Evolutionary conservation across 2,797 vertebrate species (phyloP).

Genomic region (Diceros bicornis): DNA sequence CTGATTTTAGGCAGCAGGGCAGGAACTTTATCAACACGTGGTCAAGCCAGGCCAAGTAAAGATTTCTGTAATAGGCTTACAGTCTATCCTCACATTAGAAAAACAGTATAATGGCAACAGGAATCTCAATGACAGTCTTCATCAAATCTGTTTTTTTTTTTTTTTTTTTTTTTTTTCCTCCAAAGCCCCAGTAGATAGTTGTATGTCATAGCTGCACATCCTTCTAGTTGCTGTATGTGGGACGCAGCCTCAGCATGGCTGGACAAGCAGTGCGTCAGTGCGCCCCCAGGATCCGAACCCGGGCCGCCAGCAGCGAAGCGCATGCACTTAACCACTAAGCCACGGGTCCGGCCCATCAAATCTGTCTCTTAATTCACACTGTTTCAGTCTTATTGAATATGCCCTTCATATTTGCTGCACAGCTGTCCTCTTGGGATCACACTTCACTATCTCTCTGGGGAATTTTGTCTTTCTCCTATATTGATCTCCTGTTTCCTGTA

Average conservation of each 20-base stretch:
- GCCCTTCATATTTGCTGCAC: background rate
- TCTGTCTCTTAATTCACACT: constrained; percentile 10
- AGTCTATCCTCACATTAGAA: background rate
- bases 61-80: background rate
- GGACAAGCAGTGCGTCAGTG: too few relatives aligned
- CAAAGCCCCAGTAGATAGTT: too few relatives aligned
- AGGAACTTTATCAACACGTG: background rate
- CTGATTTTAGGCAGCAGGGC: background rate
- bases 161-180: too few relatives aligned
- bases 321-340: too few relatives aligned
- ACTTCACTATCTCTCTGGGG: background rate
- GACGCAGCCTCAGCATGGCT: too few relatives aligned
- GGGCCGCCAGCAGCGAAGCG: too few relatives aligned
- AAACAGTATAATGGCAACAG: background rate
- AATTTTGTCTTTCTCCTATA: constrained; percentile 7
- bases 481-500: background rate
- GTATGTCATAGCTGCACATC: too few relatives aligned
- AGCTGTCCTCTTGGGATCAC: background rate
- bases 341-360: background rate
- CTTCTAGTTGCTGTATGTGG: too few relatives aligned
- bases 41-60: background rate
- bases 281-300: too few relatives aligned
- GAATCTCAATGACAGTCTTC: background rate
- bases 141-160: background rate
- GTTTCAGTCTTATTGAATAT: background rate